Evolutionary conservation across 53 echinoderm and acorn worm genomes (phyloP), one percentile per base, ranked within the genome.

Genomic region (Paracentrotus lividus): DNA sequence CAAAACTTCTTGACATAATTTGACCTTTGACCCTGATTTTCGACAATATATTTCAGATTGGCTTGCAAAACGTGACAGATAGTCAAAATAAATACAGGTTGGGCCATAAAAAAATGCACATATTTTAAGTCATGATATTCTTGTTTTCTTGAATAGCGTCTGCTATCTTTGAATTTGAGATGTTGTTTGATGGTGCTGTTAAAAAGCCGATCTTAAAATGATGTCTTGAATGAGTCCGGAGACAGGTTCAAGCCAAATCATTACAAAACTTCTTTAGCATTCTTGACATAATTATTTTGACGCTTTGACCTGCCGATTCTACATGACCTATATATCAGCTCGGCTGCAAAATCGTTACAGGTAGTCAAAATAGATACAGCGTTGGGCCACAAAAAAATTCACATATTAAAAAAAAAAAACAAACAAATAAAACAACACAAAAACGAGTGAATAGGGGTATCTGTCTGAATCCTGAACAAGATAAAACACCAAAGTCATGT

Each of bases 141-240:
- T 69, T 69, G 69, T 33, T 69, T 69, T 69, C 69, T 69, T 69
- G 33, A 69, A 69, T 88, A 52, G 57, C 38, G 60, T 47, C 85
- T 88, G 20, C 88, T 88, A 88, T 88, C 88, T 88, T 85, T 85
- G 85, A 85, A 85, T 85, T 85, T 85, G 85, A 85, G 85, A 54
- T 85, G 85, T 54, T 85, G 49, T 84, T 52, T 42, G 47, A 32
- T 85, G 85, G 45, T 49, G 85, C 85, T 85, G 54, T 85, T n/a
- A 85, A 85, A 85, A 52, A 85, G 85, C 85, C 54, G 85, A 85
- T 85, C 85, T 85, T 85, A 85, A 85, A 85, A 54, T 85, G 85
- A 36, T 54, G 54, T 85, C 85, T 85, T 85, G 85, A 85, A 85
- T 85, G 85, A 85, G 85, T 85, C 45, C 85, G 54, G 36, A 85